Conservation (phyloP, 2,797 vertebrate species). For the Pseudomugil gertrudae region DNA sequence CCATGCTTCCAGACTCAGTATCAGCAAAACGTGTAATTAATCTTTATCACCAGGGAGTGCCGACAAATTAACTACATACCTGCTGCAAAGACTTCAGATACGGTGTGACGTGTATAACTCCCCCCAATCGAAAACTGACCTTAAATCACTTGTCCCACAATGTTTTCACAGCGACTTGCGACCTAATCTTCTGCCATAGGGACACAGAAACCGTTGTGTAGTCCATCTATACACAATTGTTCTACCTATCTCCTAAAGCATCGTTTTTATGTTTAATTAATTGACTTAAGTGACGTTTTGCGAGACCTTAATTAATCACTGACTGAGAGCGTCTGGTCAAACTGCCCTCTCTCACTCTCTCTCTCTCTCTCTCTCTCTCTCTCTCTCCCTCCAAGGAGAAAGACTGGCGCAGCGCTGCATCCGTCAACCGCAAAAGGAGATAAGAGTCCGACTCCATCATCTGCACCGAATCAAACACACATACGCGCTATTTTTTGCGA, state of each 20-base stretch:
- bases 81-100: slow-evolving; percentile 49
- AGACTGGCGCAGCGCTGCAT: slow-evolving; percentile 71
- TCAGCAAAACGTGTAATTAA: neutral
- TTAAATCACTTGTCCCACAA: slow-evolving; percentile 40
- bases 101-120: slow-evolving; percentile 38
- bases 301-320: slow-evolving; percentile 19
- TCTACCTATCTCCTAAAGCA: neutral
- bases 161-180: slow-evolving; percentile 20
- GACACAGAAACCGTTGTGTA: slow-evolving; percentile 4
- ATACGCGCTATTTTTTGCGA: neutral
- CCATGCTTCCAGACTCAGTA: neutral
- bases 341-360: slow-evolving; percentile 4
- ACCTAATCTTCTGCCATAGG: neutral
- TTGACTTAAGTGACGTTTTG: slow-evolving; percentile 8
- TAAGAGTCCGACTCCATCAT: slow-evolving; percentile 11
- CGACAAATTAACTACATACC: slow-evolving; percentile 30
- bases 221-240: neutral
- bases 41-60: slow-evolving; percentile 2
- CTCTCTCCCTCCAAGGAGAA: slow-evolving; percentile 52
- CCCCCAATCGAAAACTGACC: slow-evolving; percentile 53
- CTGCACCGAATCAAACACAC: slow-evolving; percentile 28
- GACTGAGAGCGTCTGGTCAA: slow-evolving; percentile 23
- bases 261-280: slow-evolving; percentile 15
- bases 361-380: too few relatives aligned
- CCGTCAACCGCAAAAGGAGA: slow-evolving; percentile 48